Evolutionary conservation across 2,113 vertebrate genomes (phyloP), one percentile per base, ranked within the genome.

Genomic region (Marcusenius ussheri): DNA sequence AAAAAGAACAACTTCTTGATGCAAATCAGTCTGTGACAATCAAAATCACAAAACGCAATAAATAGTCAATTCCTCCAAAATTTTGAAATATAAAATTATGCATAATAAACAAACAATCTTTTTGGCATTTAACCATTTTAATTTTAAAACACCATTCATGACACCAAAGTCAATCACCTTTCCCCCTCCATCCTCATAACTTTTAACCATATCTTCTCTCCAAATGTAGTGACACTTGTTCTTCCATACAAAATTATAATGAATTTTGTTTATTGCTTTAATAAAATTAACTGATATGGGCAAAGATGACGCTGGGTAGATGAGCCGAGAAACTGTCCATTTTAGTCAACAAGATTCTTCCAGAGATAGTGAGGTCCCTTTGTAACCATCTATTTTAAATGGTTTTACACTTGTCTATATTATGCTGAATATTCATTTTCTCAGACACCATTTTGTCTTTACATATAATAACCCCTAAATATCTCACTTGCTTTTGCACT

Each of bases 181-280:
- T 1, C 39, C 5, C 10, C 66, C 66, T 2, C 89, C 50, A 24
- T 51, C 77, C 39, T 83, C 39, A 42, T 39, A 56, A 4, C 10
- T 10, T 46, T 89, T 62, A 35, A 83, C 35, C 31, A 56, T 27
- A 50, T 89, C 13, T 11, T 31, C 21, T 50, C 46, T 84, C 45
- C 66, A 17, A 49, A 89, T 84, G 42, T 84, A 89, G 13, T 42
- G 47, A 51, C 35, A 17, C 27, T 84, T 89, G 35, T 89, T 89
- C 24, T 83, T 83, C 88, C 70, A 89, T 80, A 89, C 56, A 51
- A 89, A 89, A 19, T 89, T 24, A 83, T 51, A 89, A 47, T 27
- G 2, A 24, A 46, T 13, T 31, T 7, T 24, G 5, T 74, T 89
- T 17, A 51, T 56, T 47, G 42, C 62, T 49, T 89, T 89, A 39